Percentiles rank a stretch among this genome's conserved stretches.
Conservation (phyloP, 1,140 invertebrate species). For the Steinernema khuongi region DNA sequence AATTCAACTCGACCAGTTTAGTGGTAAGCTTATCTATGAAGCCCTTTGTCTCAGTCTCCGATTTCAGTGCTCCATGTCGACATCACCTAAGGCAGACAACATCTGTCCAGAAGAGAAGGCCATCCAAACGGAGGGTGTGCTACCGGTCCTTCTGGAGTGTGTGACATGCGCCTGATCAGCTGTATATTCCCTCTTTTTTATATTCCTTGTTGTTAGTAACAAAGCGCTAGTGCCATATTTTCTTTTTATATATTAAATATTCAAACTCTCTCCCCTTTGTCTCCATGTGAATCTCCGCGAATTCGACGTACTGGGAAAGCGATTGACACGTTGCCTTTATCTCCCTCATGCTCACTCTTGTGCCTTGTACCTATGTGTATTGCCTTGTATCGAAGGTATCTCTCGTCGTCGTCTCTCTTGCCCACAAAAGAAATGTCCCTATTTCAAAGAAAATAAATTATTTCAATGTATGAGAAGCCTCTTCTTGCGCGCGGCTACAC, state of each 20-base stretch:
- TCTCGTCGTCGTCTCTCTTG: neutral
- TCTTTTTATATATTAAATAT: neutral
- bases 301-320: neutral
- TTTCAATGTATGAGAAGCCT: slow-evolving; percentile 5
- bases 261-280: too few relatives aligned
- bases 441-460: neutral
- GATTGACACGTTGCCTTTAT: neutral
- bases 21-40: slow-evolving; percentile 34
- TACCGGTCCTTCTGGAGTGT: slow-evolving; percentile 51
- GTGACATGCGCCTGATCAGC: slow-evolving; percentile 37
- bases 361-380: slow-evolving; percentile 18
- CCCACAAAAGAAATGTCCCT: neutral
- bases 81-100: slow-evolving; percentile 4
- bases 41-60: neutral
- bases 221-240: slow-evolving; percentile 12
- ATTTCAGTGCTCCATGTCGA: slow-evolving; percentile 41
- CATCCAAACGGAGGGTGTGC: slow-evolving; percentile 49
- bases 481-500: too few relatives aligned
- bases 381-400: slow-evolving; percentile 11
- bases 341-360: slow-evolving; percentile 20
- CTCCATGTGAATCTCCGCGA: neutral
- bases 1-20: slow-evolving; percentile 48
- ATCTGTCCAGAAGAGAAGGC: slow-evolving; percentile 43
- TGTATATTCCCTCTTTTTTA: neutral
- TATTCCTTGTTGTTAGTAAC: slow-evolving; percentile 8